A percentile compares a stretch with the other conserved stretches of the same genome.
Conservation (phyloP, 1,140 invertebrate genomes). For the Panagrolaimus sp. region DNA sequence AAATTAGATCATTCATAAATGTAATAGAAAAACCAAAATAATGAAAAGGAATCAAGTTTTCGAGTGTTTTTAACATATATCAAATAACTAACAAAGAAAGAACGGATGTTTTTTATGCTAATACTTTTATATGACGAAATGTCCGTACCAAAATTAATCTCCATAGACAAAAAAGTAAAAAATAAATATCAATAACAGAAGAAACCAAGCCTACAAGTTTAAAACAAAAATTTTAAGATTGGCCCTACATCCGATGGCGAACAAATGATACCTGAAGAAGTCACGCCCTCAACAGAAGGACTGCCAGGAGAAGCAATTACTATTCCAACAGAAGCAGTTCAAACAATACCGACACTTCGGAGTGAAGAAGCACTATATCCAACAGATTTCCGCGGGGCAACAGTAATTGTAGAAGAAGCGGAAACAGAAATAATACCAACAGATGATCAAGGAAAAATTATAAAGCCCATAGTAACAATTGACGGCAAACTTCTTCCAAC, state of each 20-base stretch:
- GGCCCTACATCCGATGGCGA: neutral
- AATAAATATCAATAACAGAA: too few relatives aligned
- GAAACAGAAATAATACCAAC: constrained; percentile 25
- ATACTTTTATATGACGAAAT: too few relatives aligned
- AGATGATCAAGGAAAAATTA: constrained; percentile 36
- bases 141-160: too few relatives aligned
- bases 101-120: too few relatives aligned
- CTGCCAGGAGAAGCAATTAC: neutral
- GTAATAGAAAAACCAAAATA: too few relatives aligned
- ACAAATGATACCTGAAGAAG: neutral
- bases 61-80: too few relatives aligned
- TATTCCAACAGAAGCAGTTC: neutral
- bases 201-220: too few relatives aligned
- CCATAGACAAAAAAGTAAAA: too few relatives aligned
- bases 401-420: constrained; percentile 32
- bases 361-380: constrained; percentile 28
- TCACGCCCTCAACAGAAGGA: neutral
- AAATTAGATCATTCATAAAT: too few relatives aligned
- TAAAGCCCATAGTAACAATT: constrained; percentile 33
- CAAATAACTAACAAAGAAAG: too few relatives aligned
- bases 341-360: neutral
- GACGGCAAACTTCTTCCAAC: constrained; percentile 30
- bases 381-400: constrained; percentile 36
- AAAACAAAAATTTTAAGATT: neutral
- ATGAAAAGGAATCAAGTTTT: too few relatives aligned